Evolutionary conservation across 2,113 vertebrate species (phyloP).

Genomic region (Sceloporus tristichus): DNA sequence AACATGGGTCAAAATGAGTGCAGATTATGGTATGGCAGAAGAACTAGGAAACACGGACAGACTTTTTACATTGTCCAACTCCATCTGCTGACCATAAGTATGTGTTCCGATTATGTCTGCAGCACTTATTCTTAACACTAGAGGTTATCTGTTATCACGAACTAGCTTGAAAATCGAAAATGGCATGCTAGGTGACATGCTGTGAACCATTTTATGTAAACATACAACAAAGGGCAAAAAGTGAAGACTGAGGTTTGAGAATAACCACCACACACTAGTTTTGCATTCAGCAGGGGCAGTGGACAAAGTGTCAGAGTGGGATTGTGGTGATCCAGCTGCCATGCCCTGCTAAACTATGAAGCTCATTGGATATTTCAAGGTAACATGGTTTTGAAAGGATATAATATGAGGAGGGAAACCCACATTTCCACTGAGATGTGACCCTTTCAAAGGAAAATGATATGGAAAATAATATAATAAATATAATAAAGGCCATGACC

Average conservation of each 20-base stretch:
- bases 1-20: neutral
- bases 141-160: neutral
- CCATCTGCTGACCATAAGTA: neutral
- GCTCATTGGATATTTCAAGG: no score
- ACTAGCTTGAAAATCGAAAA: neutral
- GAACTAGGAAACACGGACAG: neutral
- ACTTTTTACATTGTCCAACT: neutral
- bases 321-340: neutral
- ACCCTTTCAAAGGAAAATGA: neutral
- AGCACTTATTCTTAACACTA: neutral
- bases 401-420: neutral
- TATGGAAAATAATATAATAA: neutral
- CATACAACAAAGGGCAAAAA: neutral
- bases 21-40: neutral
- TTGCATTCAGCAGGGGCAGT: neutral
- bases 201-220: neutral
- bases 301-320: neutral
- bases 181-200: neutral
- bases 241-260: no score
- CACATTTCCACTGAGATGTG: neutral
- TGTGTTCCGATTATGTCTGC: neutral
- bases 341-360: neutral
- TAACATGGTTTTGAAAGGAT: neutral
- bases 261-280: neutral
- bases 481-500: neutral